A percentile compares a stretch with the other conserved stretches of the same genome.
phyloP scores from a whole-genome alignment of 2,797 vertebrate genomes.

The Ambastaia sidthimunki region DNA sequence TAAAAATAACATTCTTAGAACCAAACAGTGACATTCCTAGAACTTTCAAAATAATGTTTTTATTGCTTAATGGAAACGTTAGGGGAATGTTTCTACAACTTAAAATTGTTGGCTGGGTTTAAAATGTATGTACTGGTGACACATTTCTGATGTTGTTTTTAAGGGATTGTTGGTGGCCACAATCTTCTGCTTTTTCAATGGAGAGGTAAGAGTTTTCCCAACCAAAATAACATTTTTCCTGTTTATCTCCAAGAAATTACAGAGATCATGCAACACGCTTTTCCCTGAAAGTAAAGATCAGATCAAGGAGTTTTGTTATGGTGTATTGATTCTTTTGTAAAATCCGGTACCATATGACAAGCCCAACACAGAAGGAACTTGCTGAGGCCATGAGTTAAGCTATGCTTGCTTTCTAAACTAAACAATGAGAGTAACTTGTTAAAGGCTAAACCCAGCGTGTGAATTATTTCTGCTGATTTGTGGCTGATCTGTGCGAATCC shows the following conservation, averaged over 20 bases:
- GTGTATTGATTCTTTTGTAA: conserved; percentile 42
- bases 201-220: conserved; percentile 84
- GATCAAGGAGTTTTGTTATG: conserved; percentile 15
- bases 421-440: not conserved
- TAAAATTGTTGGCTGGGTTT: not conserved
- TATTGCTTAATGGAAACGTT: too few relatives aligned
- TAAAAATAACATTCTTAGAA: too few relatives aligned
- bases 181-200: conserved; percentile 99
- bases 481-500: not conserved
- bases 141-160: conserved; percentile 61
- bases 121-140: conserved; percentile 35
- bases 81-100: too few relatives aligned
- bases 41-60: too few relatives aligned
- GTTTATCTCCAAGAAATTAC: conserved; percentile 26
- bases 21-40: too few relatives aligned
- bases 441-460: not conserved
- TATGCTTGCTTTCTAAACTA: not conserved
- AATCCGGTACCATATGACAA: conserved; percentile 45
- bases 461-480: not conserved
- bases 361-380: conserved; percentile 49
- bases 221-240: conserved; percentile 8
- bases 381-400: too few relatives aligned
- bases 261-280: conserved; percentile 2
- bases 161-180: conserved; percentile 96
- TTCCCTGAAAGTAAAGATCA: conserved; percentile 3